Percentiles rank a stretch among this genome's conserved stretches.
phyloP scores from a whole-genome alignment of 2,888 invertebrate genomes.

The Andrena praecox region DNA sequence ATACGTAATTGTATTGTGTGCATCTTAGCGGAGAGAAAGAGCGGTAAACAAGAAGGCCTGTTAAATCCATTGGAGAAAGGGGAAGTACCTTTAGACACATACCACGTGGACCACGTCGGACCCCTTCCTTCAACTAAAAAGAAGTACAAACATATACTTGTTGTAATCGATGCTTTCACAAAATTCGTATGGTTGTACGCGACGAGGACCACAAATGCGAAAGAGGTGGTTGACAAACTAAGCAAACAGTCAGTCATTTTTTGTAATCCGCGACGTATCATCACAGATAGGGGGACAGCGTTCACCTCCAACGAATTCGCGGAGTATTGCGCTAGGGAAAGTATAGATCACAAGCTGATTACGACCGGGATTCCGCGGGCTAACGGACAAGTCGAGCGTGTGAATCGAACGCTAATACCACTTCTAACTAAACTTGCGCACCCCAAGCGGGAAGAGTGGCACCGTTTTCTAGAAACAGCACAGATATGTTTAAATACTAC shows the following conservation, averaged over 20 bases:
- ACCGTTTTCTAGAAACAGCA: not conserved
- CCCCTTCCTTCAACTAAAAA: not conserved
- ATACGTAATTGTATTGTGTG: slow-evolving; percentile 7
- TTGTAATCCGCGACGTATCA: not conserved
- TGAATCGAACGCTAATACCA: not conserved
- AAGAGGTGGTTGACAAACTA: not conserved
- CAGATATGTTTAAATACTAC: not conserved
- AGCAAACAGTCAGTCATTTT: not conserved
- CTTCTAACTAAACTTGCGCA: not conserved
- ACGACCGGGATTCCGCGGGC: not conserved
- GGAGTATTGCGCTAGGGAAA: not conserved
- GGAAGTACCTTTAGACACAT: slow-evolving; percentile 1
- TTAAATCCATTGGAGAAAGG: slow-evolving; percentile 10
- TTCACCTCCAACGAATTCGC: not conserved
- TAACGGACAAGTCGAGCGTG: slow-evolving; percentile 1
- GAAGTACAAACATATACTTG: too few relatives aligned
- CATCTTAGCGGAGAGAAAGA: not conserved
- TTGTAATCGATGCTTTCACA: too few relatives aligned
- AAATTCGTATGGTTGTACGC: too few relatives aligned
- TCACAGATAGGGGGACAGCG: not conserved
- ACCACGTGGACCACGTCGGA: slow-evolving; percentile 6
- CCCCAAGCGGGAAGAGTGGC: slow-evolving; percentile 6
- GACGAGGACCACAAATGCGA: too few relatives aligned
- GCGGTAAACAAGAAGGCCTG: slow-evolving; percentile 1
- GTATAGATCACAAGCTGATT: not conserved